Conservation (phyloP, 2,797 vertebrate genomes). For the Argentina silus region DNA sequence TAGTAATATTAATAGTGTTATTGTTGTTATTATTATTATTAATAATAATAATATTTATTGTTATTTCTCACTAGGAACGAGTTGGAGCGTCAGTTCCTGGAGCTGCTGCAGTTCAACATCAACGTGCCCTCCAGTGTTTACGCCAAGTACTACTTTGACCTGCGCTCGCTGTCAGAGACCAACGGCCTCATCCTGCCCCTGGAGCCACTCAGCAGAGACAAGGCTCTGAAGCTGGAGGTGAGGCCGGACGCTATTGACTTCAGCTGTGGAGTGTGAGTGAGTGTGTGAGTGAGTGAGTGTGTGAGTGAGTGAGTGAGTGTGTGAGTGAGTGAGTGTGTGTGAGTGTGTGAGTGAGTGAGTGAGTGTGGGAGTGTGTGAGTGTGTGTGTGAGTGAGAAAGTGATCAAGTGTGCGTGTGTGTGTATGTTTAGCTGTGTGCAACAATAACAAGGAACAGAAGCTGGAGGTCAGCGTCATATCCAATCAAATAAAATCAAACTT, state of each 20-base stretch:
- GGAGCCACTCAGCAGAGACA: conserved; percentile 94
- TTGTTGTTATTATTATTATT: not conserved
- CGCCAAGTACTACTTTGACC: conserved; percentile 99
- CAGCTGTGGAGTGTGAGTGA: too few species aligned
- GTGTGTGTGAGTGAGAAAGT: too few species aligned
- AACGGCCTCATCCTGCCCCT: conserved; percentile 96
- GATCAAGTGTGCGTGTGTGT: too few species aligned
- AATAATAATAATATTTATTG: not conserved
- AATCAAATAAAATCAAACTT: too few species aligned
- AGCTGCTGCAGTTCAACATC: conserved; percentile 98
- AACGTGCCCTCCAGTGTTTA: conserved; percentile 99
- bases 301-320: too few species aligned
- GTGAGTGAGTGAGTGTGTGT: too few species aligned
- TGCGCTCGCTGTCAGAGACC: conserved; percentile 93
- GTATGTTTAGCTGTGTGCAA: too few species aligned
- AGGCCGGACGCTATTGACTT: not conserved
- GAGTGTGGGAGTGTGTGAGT: too few species aligned
- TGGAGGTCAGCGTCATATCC: too few species aligned
- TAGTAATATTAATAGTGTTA: not conserved
- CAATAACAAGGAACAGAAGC: too few species aligned
- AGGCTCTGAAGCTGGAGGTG: conserved; percentile 96
- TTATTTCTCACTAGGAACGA: conserved; percentile 85
- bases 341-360: too few species aligned
- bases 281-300: too few species aligned
- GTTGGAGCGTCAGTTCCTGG: conserved; percentile 95